These are phyloP conservation scores for Holothuria glaberrima DNA, from an alignment of 35 echinoderm and acorn worm genomes.

Conservation along the genomic window DNA sequence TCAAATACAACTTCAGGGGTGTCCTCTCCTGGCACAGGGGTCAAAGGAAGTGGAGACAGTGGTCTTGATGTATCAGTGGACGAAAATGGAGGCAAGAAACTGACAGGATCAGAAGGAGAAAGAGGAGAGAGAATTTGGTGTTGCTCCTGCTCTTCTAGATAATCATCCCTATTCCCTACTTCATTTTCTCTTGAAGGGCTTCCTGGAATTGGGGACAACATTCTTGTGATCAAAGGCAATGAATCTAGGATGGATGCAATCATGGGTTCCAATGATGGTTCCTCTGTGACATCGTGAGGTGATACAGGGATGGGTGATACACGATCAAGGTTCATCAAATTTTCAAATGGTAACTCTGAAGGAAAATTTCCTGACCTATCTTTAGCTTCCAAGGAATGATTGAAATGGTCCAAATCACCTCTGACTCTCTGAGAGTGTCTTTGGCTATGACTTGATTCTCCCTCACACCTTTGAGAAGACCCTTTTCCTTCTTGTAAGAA, in stretches of 20 bases:
- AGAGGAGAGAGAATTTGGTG: conserved; percentile 33
- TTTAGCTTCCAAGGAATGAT: too few species aligned
- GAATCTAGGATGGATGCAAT: conserved; percentile 29
- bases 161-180: background rate
- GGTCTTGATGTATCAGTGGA: background rate
- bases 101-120: conserved; percentile 1
- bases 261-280: conserved; percentile 1
- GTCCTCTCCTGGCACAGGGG: conserved; percentile 25
- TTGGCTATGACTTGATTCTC: background rate
- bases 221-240: background rate
- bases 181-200: background rate
- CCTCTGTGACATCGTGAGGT: too few species aligned
- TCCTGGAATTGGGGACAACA: conserved; percentile 17
- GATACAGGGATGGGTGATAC: background rate
- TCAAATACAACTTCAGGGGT: background rate
- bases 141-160: background rate
- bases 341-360: background rate
- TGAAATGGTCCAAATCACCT: background rate
- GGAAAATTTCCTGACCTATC: background rate
- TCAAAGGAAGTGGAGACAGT: conserved; percentile 5
- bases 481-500: background rate
- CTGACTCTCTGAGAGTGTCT: background rate
- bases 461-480: background rate
- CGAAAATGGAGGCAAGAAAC: conserved; percentile 34
- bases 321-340: background rate